A percentile compares a stretch with the other conserved stretches of the same genome.
Conservation (phyloP, 2,888 invertebrate genomes). For the Cheilosia pagana region DNA sequence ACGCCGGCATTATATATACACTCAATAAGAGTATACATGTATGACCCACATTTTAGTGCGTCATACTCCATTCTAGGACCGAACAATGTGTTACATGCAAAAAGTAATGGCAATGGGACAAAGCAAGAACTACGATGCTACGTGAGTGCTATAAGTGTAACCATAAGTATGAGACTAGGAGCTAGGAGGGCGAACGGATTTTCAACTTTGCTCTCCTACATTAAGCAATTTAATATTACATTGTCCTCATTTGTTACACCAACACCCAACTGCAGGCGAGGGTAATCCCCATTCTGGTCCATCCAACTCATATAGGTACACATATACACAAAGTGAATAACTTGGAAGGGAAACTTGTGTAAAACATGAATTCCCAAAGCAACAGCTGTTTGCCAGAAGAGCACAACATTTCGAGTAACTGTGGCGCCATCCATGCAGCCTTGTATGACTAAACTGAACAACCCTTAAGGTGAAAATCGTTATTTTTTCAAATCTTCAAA, state of each 20-base stretch:
- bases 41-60: no score
- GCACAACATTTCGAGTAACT: background rate
- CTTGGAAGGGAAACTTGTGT: constrained; percentile 25
- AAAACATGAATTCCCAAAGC: constrained; percentile 50
- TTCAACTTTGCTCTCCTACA: constrained; percentile 1
- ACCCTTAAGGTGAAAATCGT: constrained; percentile 21
- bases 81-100: background rate
- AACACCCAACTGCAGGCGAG: constrained; percentile 4
- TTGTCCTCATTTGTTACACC: constrained; percentile 21
- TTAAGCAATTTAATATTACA: constrained; percentile 22
- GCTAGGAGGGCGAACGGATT: background rate
- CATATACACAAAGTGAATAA: constrained; percentile 13
- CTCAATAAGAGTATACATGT: no score
- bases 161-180: no score
- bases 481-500: constrained; percentile 33
- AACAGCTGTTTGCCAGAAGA: constrained; percentile 27
- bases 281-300: background rate
- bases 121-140: background rate
- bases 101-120: background rate
- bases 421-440: constrained; percentile 9
- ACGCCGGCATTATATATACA: no score
- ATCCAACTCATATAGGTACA: background rate
- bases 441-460: constrained; percentile 21
- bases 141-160: background rate
- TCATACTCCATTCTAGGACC: background rate